Evolutionary conservation across 2,797 vertebrate species (phyloP).

Genomic region (Potorous gilbertii): DNA sequence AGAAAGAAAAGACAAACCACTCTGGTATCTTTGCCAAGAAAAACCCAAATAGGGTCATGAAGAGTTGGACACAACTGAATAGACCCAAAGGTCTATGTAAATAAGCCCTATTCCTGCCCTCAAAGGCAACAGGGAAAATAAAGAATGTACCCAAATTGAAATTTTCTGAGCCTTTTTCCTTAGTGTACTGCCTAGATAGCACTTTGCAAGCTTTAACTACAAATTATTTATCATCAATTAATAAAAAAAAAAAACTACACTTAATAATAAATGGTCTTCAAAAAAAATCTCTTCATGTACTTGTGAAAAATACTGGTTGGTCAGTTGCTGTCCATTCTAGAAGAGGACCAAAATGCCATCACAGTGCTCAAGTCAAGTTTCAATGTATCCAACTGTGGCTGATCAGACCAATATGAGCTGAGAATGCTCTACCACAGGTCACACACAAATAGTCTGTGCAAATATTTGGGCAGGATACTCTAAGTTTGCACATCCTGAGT

Average conservation of each 20-base stretch:
- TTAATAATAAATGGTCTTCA: not conserved
- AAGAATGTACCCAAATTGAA: not conserved
- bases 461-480: too few species aligned
- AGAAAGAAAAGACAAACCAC: not conserved
- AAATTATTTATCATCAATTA: not conserved
- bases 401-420: too few species aligned
- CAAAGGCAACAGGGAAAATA: not conserved
- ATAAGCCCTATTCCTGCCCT: not conserved
- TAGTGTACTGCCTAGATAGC: not conserved
- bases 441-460: too few species aligned
- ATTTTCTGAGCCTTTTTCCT: constrained; percentile 4
- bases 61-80: not conserved
- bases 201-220: not conserved
- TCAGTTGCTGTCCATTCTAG: too few species aligned
- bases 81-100: not conserved
- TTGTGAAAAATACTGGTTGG: too few species aligned
- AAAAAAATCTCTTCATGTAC: not conserved
- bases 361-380: too few species aligned
- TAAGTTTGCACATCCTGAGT: too few species aligned
- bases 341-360: too few species aligned
- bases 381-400: too few species aligned
- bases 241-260: not conserved
- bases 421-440: too few species aligned
- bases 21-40: not conserved
- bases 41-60: not conserved